Conservation (phyloP, 2,888 invertebrate genomes). For the Anaspis maculata region DNA sequence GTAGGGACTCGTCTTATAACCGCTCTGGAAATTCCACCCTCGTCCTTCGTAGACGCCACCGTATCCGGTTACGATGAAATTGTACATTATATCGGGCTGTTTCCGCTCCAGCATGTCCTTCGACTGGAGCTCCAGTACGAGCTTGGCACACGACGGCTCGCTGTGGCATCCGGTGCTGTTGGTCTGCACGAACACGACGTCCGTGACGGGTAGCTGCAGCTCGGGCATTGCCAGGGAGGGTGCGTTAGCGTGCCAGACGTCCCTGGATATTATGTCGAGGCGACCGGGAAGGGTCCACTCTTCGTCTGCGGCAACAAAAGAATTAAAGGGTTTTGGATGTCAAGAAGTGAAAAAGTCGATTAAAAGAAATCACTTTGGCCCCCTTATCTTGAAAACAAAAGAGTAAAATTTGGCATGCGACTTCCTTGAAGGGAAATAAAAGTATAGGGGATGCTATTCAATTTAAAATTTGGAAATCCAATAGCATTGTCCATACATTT, state of each 20-base stretch:
- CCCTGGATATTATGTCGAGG: constrained; percentile 11
- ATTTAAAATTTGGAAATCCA: too few relatives aligned
- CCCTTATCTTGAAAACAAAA: too few relatives aligned
- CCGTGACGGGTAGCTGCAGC: constrained; percentile 10
- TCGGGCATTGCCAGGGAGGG: constrained; percentile 5
- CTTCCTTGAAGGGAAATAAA: too few relatives aligned
- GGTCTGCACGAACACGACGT: constrained; percentile 13
- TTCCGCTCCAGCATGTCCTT: constrained; percentile 13
- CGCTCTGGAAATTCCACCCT: constrained; percentile 19
- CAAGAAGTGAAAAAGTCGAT: too few relatives aligned
- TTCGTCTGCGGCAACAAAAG: too few relatives aligned
- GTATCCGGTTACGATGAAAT: constrained; percentile 25
- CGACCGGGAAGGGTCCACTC: too few relatives aligned
- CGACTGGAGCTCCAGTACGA: constrained; percentile 15
- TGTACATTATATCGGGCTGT: constrained; percentile 23
- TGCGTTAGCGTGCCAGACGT: constrained; percentile 13
- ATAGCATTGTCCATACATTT: too few relatives aligned
- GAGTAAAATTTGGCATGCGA: too few relatives aligned
- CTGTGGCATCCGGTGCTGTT: constrained; percentile 12
- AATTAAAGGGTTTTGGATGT: too few relatives aligned
- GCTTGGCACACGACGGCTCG: constrained; percentile 9
- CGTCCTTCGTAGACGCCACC: constrained; percentile 26
- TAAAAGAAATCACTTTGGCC: too few relatives aligned
- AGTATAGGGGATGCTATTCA: too few relatives aligned
- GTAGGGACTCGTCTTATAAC: too few relatives aligned